A percentile compares a stretch with the other conserved stretches of the same genome.
Evolutionary conservation across 1,140 invertebrate genomes (phyloP).

Genomic region (Linepithema humile): DNA sequence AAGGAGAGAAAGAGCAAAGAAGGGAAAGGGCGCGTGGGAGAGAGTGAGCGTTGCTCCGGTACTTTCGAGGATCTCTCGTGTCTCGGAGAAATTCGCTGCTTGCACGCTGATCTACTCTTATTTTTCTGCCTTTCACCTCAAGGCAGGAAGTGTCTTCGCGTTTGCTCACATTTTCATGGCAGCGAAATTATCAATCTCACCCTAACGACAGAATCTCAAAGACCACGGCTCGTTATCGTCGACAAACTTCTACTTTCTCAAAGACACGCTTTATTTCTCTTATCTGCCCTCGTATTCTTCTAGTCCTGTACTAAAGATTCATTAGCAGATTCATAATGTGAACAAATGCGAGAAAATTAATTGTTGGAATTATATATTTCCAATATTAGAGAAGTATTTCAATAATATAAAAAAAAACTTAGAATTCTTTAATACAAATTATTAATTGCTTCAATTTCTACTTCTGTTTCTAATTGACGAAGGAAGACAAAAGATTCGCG

Average conservation of each 20-base stretch:
- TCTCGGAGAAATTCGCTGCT: slow-evolving; percentile 46
- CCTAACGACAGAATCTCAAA: slow-evolving; percentile 27
- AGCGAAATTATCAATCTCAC: slow-evolving; percentile 62
- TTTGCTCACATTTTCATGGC: slow-evolving; percentile 51
- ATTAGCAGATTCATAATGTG: neutral
- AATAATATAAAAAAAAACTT: neutral
- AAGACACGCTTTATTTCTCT: neutral
- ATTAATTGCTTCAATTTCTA: too few relatives aligned
- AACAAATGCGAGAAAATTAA: neutral
- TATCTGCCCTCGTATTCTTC: neutral
- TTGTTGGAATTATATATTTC: neutral
- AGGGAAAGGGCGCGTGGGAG: slow-evolving; percentile 5
- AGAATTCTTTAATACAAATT: neutral
- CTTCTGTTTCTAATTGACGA: too few relatives aligned
- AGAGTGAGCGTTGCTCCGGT: neutral
- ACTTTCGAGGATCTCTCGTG: slow-evolving; percentile 32
- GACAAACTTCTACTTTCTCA: neutral
- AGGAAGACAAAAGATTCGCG: too few relatives aligned
- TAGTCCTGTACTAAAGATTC: neutral
- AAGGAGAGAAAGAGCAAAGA: slow-evolving; percentile 21
- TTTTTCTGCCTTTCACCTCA: neutral
- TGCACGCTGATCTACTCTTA: neutral
- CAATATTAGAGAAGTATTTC: neutral
- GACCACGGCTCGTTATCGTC: neutral
- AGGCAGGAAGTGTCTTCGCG: neutral